Percentiles rank a stretch among this genome's conserved stretches.
These are phyloP conservation scores for Aplysina aerophoba DNA, from an alignment of 37 sponge, comb jelly and placozoan species.

Conservation along the genomic window DNA sequence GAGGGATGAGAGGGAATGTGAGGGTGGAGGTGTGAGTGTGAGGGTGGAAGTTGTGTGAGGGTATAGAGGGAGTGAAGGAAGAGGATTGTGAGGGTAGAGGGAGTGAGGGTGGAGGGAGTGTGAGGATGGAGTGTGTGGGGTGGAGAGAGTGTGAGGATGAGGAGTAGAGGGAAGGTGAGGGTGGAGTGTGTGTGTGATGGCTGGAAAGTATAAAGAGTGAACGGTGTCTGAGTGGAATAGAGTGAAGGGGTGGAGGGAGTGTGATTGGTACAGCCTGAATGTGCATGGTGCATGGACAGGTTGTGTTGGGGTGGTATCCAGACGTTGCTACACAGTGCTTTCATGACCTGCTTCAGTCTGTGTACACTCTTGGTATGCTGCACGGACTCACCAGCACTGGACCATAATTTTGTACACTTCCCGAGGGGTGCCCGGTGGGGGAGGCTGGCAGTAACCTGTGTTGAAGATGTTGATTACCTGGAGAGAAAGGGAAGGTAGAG, in stretches of 20 bases:
- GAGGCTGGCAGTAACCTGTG: conserved; percentile 35
- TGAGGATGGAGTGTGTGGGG: conserved; percentile 8
- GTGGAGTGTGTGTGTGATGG: conserved; percentile 6
- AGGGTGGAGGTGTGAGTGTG: too few species aligned
- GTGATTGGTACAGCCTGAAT: too few species aligned
- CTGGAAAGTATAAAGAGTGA: too few species aligned
- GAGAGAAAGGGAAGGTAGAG: not conserved
- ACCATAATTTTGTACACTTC: conserved; percentile 10
- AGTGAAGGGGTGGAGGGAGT: too few species aligned
- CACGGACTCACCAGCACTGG: conserved; percentile 24
- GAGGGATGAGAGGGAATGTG: too few species aligned
- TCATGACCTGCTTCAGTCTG: too few species aligned
- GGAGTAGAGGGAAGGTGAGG: not conserved
- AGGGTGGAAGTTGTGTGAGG: not conserved
- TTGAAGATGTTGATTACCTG: conserved; percentile 16
- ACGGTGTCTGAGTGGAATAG: too few species aligned
- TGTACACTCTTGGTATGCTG: too few species aligned
- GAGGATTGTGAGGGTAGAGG: conserved; percentile 29
- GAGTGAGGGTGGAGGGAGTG: not conserved
- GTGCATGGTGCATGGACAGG: too few species aligned
- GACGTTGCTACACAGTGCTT: too few species aligned
- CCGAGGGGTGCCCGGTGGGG: conserved; percentile 20
- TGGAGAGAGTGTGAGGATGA: conserved; percentile 16
- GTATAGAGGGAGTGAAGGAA: not conserved
- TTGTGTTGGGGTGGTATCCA: too few species aligned